Base-by-base conservation (phyloP, 1,140 invertebrate genomes). In the Lepidurus apus region DNA sequence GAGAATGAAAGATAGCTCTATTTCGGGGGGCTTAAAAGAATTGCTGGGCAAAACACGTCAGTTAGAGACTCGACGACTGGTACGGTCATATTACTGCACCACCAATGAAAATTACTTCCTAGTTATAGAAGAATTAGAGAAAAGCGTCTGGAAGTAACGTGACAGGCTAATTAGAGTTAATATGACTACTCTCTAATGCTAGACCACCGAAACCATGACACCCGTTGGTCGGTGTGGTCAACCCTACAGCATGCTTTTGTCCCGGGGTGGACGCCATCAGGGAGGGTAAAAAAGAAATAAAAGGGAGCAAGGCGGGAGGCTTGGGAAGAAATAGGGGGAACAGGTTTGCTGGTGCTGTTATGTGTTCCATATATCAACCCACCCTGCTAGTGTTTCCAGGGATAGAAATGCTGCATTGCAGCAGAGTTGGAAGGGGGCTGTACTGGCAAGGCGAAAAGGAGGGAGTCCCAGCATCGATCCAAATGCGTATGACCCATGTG, bases 291-390 rank as follows among this genome's bases (percentile, higher is more conserved):
- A 34, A 44, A 77, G 0, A 34, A 44, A 53, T 47, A 77, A 10
- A 24, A 75, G 7, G 43, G 74, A 75, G 74, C 17, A 44, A 81
- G 85, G 86, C 82, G 85, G 85, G 75, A 44, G 26, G 47, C 76
- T 47, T 78, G 77, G 74, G 42, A 75, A 11, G 73, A n/a, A 78
- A 34, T n/a, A 34, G 34, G 45, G 77, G 73, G 77, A 74, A 45
- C 24, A 79, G 43, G 43, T 65, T 17, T 65, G 53, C 53, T 65
- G 7, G 53, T 65, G 45, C 21, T 65, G 13, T 65, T 65, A 21
- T 65, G 13, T 65, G 53, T 65, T 65, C 53, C 21, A 65, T 65
- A 65, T 65, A 65, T 65, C 53, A 65, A 21, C 53, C 53, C 53
- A 21, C 17, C 13, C 53, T 34, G 13, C 53, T 65, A 65, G 53